Conservation (phyloP, 2,113 vertebrate genomes). For the Talpa occidentalis region DNA sequence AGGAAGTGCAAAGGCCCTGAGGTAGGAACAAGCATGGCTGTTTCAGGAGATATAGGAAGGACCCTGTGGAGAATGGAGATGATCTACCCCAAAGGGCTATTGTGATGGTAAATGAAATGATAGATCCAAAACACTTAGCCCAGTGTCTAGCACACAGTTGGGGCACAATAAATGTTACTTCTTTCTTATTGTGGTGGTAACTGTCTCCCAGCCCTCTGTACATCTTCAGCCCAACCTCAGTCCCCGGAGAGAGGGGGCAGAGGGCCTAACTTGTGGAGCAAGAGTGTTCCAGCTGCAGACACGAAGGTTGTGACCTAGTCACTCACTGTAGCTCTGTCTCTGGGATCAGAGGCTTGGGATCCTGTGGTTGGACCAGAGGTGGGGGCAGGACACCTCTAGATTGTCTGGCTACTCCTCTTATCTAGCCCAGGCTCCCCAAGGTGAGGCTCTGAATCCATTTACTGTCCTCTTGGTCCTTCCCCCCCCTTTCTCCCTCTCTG, state of each 20-base stretch:
- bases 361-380: background rate
- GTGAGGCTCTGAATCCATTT: background rate
- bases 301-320: background rate
- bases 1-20: background rate
- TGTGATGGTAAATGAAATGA: background rate
- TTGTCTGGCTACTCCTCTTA: background rate
- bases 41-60: background rate
- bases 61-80: background rate
- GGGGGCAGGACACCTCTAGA: background rate
- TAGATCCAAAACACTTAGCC: background rate
- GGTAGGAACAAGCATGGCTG: fast-evolving
- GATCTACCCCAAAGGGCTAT: background rate
- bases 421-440: no score
- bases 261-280: background rate
- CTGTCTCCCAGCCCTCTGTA: fast-evolving
- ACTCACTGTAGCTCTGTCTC: background rate
- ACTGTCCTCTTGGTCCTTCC: background rate
- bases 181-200: background rate
- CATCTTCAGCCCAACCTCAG: background rate
- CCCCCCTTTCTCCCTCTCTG: background rate
- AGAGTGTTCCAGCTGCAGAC: background rate
- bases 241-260: no score
- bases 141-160: background rate
- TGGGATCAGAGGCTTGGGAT: background rate
- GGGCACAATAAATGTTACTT: background rate